Conservation (phyloP, 2,797 vertebrate species). For the Heteromormyrus szaboi region DNA sequence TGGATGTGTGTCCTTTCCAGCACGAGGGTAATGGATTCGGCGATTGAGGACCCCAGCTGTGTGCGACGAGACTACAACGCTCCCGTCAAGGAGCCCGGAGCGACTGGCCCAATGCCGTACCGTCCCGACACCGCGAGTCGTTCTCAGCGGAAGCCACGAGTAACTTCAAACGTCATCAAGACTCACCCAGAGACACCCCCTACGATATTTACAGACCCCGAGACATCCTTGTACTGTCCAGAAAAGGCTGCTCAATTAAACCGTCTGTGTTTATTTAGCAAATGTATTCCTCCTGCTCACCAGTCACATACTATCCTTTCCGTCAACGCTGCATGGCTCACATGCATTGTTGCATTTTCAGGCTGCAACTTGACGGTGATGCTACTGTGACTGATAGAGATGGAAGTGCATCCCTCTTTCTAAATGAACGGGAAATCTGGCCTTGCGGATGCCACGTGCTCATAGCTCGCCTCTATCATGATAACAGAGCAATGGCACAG, state of each 20-base stretch:
- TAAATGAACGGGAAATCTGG: neutral
- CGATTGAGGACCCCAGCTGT: neutral
- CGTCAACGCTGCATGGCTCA: neutral
- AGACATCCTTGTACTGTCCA: neutral
- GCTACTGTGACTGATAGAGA: neutral
- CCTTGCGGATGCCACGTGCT: neutral
- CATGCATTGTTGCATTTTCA: neutral
- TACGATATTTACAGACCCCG: neutral
- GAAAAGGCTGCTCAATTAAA: neutral
- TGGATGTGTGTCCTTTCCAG: neutral
- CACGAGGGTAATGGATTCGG: neutral
- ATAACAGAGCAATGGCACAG: neutral
- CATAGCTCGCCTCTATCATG: neutral
- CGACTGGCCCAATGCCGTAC: neutral
- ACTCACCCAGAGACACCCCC: neutral
- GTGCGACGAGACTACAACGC: neutral
- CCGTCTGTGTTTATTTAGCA: neutral
- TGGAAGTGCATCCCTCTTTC: neutral
- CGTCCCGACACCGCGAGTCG: neutral
- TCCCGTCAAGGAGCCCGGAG: neutral
- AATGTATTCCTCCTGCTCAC: neutral
- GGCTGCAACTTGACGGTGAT: neutral
- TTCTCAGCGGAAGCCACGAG: neutral
- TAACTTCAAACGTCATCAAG: neutral
- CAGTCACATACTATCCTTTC: neutral